Evolutionary conservation across 2,113 vertebrate species (phyloP).

Genomic region (Percopsis transmontana): DNA sequence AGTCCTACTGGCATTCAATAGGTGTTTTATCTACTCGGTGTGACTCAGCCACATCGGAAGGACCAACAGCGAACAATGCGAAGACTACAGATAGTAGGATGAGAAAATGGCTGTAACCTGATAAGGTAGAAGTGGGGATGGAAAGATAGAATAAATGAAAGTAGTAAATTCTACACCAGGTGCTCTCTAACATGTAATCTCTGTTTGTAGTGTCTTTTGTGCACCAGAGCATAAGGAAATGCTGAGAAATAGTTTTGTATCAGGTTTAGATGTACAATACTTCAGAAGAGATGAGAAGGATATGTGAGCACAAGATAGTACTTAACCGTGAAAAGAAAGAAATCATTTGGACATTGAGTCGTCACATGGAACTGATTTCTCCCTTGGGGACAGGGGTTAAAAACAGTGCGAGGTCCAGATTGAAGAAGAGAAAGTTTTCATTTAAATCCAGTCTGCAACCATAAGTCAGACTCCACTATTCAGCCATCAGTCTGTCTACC

Average conservation of each 20-base stretch:
- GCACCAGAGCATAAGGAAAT: not conserved
- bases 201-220: slow-evolving; percentile 7
- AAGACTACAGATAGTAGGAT: slow-evolving; percentile 23
- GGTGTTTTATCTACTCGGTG: slow-evolving; percentile 31
- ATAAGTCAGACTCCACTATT: slow-evolving; percentile 40
- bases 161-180: slow-evolving; percentile 2
- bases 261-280: too few relatives aligned
- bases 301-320: too few relatives aligned
- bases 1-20: slow-evolving; percentile 38
- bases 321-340: too few relatives aligned
- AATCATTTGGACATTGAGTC: too few relatives aligned
- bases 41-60: slow-evolving; percentile 29
- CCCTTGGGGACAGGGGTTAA: not conserved
- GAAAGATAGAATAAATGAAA: slow-evolving; percentile 14
- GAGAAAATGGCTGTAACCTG: slow-evolving; percentile 32
- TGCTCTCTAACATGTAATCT: slow-evolving; percentile 26
- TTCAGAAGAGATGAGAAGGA: too few relatives aligned
- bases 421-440: slow-evolving; percentile 38
- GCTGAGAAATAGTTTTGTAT: too few relatives aligned
- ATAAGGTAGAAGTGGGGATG: slow-evolving; percentile 16
- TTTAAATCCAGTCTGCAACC: slow-evolving; percentile 37
- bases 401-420: slow-evolving; percentile 32
- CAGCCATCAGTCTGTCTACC: slow-evolving; percentile 46
- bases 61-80: slow-evolving; percentile 22
- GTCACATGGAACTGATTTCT: too few relatives aligned